Evolutionary conservation across 2,797 vertebrate species (phyloP).

Genomic region (Pseudochromis fuscus): DNA sequence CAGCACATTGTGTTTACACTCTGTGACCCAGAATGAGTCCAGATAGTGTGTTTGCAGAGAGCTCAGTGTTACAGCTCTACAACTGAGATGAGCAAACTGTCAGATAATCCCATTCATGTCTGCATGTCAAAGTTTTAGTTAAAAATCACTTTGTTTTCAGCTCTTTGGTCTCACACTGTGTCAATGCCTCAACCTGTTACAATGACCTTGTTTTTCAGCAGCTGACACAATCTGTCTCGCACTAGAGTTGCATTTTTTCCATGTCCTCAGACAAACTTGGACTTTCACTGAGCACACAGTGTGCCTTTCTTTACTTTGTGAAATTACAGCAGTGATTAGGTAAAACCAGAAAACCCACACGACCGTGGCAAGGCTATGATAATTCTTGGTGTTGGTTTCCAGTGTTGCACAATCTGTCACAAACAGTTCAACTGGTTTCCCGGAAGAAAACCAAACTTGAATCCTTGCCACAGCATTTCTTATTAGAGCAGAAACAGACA

Average conservation of each 20-base stretch:
- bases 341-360: conserved; percentile 20
- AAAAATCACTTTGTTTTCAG: not conserved
- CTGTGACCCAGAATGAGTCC: conserved; percentile 42
- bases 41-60: conserved; percentile 29
- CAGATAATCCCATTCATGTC: conserved; percentile 11
- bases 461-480: not conserved
- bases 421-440: conserved; percentile 26
- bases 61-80: not conserved
- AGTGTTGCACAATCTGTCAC: conserved; percentile 55
- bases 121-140: conserved; percentile 2
- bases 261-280: not conserved
- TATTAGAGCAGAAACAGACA: conserved; percentile 22
- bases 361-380: not conserved
- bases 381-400: conserved; percentile 20
- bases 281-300: not conserved
- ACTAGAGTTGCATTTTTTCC: too few species aligned
- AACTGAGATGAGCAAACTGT: conserved; percentile 21
- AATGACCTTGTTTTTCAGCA: conserved; percentile 5
- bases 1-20: conserved; percentile 37
- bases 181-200: not conserved
- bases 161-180: not conserved
- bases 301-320: not conserved
- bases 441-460: conserved; percentile 11
- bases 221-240: not conserved
- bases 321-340: conserved; percentile 3